Evolutionary conservation across 2,113 vertebrate genomes (phyloP), one percentile per base, ranked within the genome.

Genomic region (Apodemus sylvaticus): DNA sequence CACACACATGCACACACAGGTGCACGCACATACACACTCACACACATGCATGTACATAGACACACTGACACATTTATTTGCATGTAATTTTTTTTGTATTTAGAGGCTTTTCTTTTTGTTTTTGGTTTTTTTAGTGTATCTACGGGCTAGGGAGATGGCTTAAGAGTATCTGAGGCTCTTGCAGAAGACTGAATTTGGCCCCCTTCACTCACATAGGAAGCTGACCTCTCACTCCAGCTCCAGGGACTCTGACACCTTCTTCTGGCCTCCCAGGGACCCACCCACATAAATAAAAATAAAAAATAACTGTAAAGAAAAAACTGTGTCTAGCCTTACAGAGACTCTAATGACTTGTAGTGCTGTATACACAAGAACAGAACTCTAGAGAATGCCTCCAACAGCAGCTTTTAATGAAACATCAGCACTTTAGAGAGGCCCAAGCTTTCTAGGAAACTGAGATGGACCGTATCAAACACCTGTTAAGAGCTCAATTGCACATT

Each of bases 381-480:
- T 92, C 73, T 34, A 86, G 53, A 73, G 31, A 48, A 93, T 76
- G 55, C 64, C 71, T 86, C 64, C 55, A 87, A 83, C 93, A 94
- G 55, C 68, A 94, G 88, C 74, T 83, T 74, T 71, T 64, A 94
- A 70, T 85, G 51, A 39, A 94, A 94, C 6, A 9, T 86, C 58
- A 29, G 19, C 58, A 58, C 93, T 95, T 91, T 85, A 86, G 77
- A 91, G 85, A 96, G 91, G 60, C 53, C 74, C 51, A 81, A 26
- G 34, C 10, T 58, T 71, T 14, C 78, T 34, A 55, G 71, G 78
- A 89, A 86, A 86, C 62, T 70, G 36, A 89, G 79, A 42, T 79
- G 42, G 76, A 39, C 51, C 58, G 42, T 22, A 89, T 68, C n/a
- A 76, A 93, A 93, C 14, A 42, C n/a, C 17, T 60, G 14, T 16